Percentiles rank a stretch among this genome's conserved stretches.
Evolutionary conservation across 2,888 invertebrate genomes (phyloP).

Genomic region (Ennomos fuscantarius): DNA sequence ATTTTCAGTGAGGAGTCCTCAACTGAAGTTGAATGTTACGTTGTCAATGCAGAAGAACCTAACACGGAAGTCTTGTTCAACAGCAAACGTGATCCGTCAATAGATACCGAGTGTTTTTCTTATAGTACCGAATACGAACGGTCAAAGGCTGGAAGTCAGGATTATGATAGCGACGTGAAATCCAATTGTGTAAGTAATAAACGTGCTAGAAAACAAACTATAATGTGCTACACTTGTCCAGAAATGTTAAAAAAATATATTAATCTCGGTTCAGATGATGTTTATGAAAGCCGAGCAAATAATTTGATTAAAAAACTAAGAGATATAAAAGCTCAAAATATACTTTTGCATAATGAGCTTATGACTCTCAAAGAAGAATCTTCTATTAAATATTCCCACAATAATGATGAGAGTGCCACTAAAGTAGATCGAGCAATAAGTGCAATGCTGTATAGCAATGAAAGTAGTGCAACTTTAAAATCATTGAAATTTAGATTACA

Average conservation of each 20-base stretch:
- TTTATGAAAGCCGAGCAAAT: constrained; percentile 61
- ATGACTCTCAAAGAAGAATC: constrained; percentile 56
- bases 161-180: constrained; percentile 40
- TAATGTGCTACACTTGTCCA: constrained; percentile 49
- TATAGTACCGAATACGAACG: constrained; percentile 42
- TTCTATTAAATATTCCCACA: constrained; percentile 35
- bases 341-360: constrained; percentile 62
- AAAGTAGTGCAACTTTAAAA: constrained; percentile 54
- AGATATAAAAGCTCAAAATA: constrained; percentile 73
- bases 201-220: constrained; percentile 36
- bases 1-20: constrained; percentile 56
- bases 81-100: constrained; percentile 42
- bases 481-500: constrained; percentile 61
- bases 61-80: constrained; percentile 53
- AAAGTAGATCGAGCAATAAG: constrained; percentile 59
- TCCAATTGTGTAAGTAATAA: constrained; percentile 22
- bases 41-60: constrained; percentile 54
- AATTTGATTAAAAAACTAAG: constrained; percentile 69
- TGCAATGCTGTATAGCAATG: constrained; percentile 43
- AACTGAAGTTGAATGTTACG: constrained; percentile 61
- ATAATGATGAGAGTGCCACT: constrained; percentile 39
- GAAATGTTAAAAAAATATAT: constrained; percentile 37
- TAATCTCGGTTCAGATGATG: constrained; percentile 37
- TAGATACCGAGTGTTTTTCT: constrained; percentile 52
- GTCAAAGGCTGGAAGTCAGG: constrained; percentile 34